These are phyloP conservation scores for Neuroterus valhalla DNA, from an alignment of 1,140 invertebrate species.

Conservation along the genomic window DNA sequence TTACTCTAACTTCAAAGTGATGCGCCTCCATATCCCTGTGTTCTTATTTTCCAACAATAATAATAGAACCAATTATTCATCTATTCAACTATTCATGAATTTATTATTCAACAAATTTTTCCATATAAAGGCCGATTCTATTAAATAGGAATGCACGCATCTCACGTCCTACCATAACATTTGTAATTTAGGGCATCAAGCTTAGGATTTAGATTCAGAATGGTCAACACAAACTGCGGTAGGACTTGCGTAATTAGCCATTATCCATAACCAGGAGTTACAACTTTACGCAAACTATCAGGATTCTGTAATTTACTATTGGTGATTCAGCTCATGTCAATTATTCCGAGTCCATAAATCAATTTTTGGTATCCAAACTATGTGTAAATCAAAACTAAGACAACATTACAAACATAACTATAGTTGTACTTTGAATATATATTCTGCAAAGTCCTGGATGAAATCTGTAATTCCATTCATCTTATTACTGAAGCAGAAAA, in stretches of 20 bases:
- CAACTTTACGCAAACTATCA: not conserved
- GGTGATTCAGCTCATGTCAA: too few relatives aligned
- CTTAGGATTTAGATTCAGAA: slow-evolving; percentile 10
- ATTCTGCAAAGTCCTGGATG: not conserved
- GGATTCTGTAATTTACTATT: too few relatives aligned
- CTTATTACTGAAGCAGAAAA: not conserved
- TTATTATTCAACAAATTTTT: too few relatives aligned
- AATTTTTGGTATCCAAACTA: too few relatives aligned
- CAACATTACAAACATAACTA: too few relatives aligned
- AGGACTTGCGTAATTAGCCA: slow-evolving; percentile 2
- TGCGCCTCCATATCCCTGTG: too few relatives aligned
- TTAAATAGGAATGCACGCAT: not conserved
- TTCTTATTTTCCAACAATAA: too few relatives aligned
- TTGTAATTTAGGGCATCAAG: not conserved
- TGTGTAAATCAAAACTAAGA: not conserved
- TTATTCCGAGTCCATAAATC: too few relatives aligned
- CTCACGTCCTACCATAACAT: not conserved
- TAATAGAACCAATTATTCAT: too few relatives aligned
- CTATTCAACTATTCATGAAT: too few relatives aligned
- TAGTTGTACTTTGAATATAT: not conserved
- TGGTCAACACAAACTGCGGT: slow-evolving; percentile 9
- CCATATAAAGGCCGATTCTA: not conserved
- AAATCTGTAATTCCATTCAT: not conserved
- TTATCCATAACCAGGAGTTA: slow-evolving; percentile 25
- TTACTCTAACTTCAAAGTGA: too few relatives aligned